These are phyloP conservation scores for Coryphaenoides rupestris DNA, from an alignment of 2,113 vertebrate species.

Conservation along the genomic window DNA sequence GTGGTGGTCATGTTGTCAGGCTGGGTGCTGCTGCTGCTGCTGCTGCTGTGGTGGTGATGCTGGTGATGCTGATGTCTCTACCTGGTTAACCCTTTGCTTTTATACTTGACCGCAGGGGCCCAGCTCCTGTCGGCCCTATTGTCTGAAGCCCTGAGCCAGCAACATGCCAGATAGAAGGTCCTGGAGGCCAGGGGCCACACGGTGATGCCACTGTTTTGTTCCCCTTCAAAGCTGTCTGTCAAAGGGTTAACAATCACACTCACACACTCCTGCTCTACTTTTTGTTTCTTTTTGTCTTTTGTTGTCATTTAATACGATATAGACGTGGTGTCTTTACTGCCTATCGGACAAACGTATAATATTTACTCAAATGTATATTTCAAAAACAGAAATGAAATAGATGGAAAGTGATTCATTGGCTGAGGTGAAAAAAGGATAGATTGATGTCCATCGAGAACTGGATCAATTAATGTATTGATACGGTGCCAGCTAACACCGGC, in stretches of 20 bases:
- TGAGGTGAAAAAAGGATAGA: neutral
- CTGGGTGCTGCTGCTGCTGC: constrained; percentile 24
- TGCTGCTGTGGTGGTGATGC: constrained; percentile 21
- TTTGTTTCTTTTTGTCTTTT: constrained; percentile 17
- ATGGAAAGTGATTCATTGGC: neutral
- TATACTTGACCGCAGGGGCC: constrained; percentile 41
- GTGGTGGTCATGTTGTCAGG: constrained; percentile 54
- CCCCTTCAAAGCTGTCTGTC: constrained; percentile 18
- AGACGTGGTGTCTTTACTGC: too few species aligned
- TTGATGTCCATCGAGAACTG: neutral
- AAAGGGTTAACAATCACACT: constrained; percentile 47
- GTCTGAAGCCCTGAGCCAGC: constrained; percentile 54
- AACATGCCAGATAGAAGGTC: constrained; percentile 44
- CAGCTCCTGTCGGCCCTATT: constrained; percentile 23
- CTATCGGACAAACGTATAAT: too few species aligned
- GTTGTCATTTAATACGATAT: neutral
- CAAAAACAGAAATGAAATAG: neutral
- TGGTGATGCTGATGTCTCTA: constrained; percentile 50
- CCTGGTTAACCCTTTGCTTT: constrained; percentile 58
- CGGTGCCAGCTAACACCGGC: too few species aligned
- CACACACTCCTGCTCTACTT: constrained; percentile 31
- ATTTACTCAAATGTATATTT: neutral
- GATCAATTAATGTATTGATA: neutral
- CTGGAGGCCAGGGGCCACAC: constrained; percentile 38
- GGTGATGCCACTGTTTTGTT: constrained; percentile 31